A percentile compares a stretch with the other conserved stretches of the same genome.
Evolutionary conservation across 2,797 vertebrate genomes (phyloP).

Genomic region (Macrochelys suwanniensis): DNA sequence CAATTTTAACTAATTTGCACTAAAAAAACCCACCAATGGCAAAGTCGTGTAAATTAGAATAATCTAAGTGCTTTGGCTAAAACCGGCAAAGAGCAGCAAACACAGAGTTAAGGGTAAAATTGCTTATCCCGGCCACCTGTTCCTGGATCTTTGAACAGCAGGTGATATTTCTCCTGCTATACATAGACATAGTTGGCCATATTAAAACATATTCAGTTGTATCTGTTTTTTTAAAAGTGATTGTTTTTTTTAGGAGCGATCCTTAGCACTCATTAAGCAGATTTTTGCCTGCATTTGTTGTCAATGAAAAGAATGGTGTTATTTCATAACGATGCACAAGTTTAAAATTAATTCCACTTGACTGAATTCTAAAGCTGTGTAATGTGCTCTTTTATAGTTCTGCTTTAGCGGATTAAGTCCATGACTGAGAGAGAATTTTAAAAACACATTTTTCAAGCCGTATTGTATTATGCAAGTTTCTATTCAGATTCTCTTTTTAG

Average conservation of each 20-base stretch:
- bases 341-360: neutral
- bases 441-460: neutral
- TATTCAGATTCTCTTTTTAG: neutral
- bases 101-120: constrained; percentile 60
- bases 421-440: neutral
- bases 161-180: constrained; percentile 52
- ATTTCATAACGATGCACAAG: neutral
- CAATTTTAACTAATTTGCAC: constrained; percentile 38
- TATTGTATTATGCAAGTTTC: neutral
- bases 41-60: constrained; percentile 55
- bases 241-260: constrained; percentile 1
- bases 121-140: constrained; percentile 31
- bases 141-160: neutral
- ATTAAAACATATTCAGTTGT: constrained; percentile 4
- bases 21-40: constrained; percentile 10
- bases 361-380: neutral
- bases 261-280: neutral
- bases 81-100: constrained; percentile 30
- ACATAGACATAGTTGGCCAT: constrained; percentile 32
- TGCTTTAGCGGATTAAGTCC: neutral
- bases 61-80: constrained; percentile 18
- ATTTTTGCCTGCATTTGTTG: neutral
- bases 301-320: neutral
- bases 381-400: neutral
- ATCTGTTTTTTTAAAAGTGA: neutral